A percentile compares a stretch with the other conserved stretches of the same genome.
phyloP scores from a whole-genome alignment of 2,113 vertebrate species.

The Baryphthengus martii region DNA sequence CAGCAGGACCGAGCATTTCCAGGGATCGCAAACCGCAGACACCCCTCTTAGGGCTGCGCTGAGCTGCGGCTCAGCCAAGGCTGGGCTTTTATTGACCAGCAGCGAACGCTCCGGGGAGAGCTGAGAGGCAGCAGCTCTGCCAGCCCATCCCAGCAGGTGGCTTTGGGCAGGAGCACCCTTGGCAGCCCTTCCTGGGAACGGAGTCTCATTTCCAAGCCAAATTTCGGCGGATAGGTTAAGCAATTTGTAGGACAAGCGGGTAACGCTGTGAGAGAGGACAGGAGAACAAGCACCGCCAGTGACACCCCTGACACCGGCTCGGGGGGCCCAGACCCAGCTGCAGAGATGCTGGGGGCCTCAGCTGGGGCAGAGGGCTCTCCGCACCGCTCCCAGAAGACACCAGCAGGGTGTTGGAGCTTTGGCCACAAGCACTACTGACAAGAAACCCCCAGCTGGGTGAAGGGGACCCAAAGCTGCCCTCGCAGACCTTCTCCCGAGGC shows the following conservation, averaged over 20 bases:
- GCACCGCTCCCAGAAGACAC: not conserved
- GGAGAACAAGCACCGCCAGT: not conserved
- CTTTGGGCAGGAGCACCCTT: not conserved
- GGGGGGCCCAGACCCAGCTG: not conserved
- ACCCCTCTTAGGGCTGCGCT: not conserved
- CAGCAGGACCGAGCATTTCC: not conserved
- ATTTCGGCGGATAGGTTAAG: not conserved
- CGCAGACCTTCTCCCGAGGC: not conserved
- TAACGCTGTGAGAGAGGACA: not conserved
- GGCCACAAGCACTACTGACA: not conserved
- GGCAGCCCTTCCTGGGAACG: not conserved
- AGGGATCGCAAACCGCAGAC: not conserved
- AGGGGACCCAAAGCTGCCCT: not conserved
- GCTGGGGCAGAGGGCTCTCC: not conserved
- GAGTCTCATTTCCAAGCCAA: not conserved
- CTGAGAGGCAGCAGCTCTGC: not conserved
- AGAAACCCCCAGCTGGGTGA: not conserved
- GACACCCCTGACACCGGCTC: not conserved
- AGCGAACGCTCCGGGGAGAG: not conserved
- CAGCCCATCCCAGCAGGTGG: not conserved
- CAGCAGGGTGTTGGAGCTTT: not conserved
- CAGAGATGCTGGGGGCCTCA: not conserved
- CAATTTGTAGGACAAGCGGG: not conserved
- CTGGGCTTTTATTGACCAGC: not conserved
- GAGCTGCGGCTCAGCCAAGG: not conserved